These are phyloP conservation scores for Rotaria magnacalcarata DNA, from an alignment of 2,888 invertebrate species.

Conservation along the genomic window DNA sequence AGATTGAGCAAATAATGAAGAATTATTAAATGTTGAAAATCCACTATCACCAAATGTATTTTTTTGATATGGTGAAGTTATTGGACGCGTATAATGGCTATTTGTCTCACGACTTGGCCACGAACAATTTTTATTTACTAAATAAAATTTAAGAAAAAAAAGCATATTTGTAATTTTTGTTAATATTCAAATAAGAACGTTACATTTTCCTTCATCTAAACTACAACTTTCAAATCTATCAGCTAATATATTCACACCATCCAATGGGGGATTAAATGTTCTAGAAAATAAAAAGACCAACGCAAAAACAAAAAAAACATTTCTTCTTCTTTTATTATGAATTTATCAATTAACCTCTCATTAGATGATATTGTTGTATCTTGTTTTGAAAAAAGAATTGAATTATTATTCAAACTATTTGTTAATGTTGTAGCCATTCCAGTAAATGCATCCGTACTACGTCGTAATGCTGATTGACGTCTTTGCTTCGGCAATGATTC, in stretches of 20 bases:
- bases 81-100: background rate
- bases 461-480: background rate
- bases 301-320: background rate
- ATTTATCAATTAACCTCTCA: background rate
- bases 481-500: background rate
- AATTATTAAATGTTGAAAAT: background rate
- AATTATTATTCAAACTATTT: background rate
- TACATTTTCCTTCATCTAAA: slow-evolving; percentile 28
- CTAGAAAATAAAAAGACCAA: background rate
- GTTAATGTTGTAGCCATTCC: background rate
- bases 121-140: background rate
- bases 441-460: background rate
- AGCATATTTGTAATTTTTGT: too few species aligned
- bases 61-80: background rate
- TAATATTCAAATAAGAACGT: background rate
- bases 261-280: background rate
- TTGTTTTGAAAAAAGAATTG: background rate
- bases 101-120: slow-evolving; percentile 21
- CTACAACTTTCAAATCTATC: slow-evolving; percentile 24
- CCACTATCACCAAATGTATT: background rate
- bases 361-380: background rate
- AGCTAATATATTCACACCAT: slow-evolving; percentile 12
- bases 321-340: background rate
- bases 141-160: background rate
- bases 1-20: background rate